Evolutionary conservation across 2,888 invertebrate genomes (phyloP), one percentile per base, ranked within the genome.

Genomic region (Sceliomorpha sp.): DNA sequence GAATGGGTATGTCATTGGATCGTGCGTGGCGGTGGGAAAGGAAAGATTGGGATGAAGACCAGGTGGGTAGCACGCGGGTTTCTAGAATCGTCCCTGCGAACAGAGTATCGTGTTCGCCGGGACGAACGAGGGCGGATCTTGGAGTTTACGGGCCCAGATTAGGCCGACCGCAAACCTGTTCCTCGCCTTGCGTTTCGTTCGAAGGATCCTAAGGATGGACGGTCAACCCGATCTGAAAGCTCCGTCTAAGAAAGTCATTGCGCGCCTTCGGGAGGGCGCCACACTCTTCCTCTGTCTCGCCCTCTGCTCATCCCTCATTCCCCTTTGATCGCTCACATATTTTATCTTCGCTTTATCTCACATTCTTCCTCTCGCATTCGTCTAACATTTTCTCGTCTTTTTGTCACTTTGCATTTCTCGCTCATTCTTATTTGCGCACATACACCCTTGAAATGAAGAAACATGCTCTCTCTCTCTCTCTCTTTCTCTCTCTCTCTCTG

Each of bases 71-170:
- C 72, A 73, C 60, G 56, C 32, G 45, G 14, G 8, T 66, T 45
- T 20, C 7, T 31, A 64, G 60, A 47, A 72, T 81, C 78, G 80
- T 84, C 82, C 82, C 76, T 67, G 80, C 78, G 80, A 84, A 81
- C 82, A 74, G 72, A 64, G 63, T 69, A 71, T 56, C 36, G 56
- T 76, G 82, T 82, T 82, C 82, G 72, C 80, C 70, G 74, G 83
- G 80, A 84, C 82, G 80, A 83, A 74, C 60, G 70, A 74, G 63
- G 59, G 51, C 48, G 40, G 37, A 48, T 39, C 32, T 44, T 53
- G 34, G 44, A 51, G 34, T 39, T 45, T 7, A 20, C 14, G 10
- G 29, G 42, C 32, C 36, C 31, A 45, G 53, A 66, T 60, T 64
- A 69, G 36, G 55, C 27, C 55, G 67, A 60, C 59, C 59, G 70